phyloP scores from a whole-genome alignment of 2,797 vertebrate species.

The Decapterus maruadsi region DNA sequence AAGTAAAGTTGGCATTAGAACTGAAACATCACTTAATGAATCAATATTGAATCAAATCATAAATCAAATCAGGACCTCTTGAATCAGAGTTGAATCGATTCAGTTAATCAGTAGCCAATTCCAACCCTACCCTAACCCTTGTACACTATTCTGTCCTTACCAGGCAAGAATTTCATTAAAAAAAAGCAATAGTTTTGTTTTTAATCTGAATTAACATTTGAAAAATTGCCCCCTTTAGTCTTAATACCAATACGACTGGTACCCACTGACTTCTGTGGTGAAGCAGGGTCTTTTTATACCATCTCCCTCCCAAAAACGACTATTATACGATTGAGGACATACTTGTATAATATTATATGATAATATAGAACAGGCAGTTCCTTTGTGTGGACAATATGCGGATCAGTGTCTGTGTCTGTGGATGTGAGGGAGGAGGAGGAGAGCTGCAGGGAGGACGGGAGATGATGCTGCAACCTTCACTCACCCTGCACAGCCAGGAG shows the following conservation, averaged over 20 bases:
- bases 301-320: too few relatives aligned
- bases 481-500: slow-evolving; percentile 95
- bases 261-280: neutral
- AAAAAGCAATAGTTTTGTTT: neutral
- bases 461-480: slow-evolving; percentile 37
- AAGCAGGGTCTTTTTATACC: too few relatives aligned
- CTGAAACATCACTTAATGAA: too few relatives aligned
- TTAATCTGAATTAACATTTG: neutral
- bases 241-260: neutral
- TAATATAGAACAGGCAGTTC: neutral
- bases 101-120: too few relatives aligned
- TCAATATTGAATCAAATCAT: too few relatives aligned
- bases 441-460: neutral
- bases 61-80: too few relatives aligned
- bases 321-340: too few relatives aligned
- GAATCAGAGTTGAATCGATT: too few relatives aligned
- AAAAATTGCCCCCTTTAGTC: neutral
- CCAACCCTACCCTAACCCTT: too few relatives aligned
- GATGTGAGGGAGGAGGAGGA: slow-evolving; percentile 12
- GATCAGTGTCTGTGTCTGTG: slow-evolving; percentile 20
- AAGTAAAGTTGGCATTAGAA: too few relatives aligned
- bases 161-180: neutral
- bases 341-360: too few relatives aligned
- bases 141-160: neutral
- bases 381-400: slow-evolving; percentile 23